Evolutionary conservation across 2,797 vertebrate genomes (phyloP).

Genomic region (Sitta carolinensis): DNA sequence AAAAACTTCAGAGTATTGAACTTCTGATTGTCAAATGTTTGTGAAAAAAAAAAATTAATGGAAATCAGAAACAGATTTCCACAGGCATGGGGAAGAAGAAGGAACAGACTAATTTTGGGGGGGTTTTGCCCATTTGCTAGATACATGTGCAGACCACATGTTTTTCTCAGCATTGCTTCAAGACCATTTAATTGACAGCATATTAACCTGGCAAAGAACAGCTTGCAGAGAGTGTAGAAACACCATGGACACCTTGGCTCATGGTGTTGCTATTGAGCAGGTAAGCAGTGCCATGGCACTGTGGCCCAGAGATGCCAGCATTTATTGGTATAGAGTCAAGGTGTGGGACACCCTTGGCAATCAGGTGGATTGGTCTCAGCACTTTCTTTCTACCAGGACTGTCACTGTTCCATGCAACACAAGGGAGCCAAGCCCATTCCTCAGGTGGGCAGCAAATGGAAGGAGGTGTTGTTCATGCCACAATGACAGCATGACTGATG

Average conservation of each 20-base stretch:
- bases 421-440: neutral
- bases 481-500: neutral
- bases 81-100: neutral
- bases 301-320: neutral
- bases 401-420: neutral
- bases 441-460: neutral
- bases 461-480: neutral
- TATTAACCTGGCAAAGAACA: neutral
- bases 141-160: neutral
- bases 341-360: neutral
- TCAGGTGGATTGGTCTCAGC: neutral
- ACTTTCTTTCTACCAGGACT: neutral
- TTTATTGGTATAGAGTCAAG: neutral
- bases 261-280: neutral
- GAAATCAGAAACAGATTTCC: neutral
- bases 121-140: neutral
- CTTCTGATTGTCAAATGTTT: neutral
- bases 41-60: neutral
- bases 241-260: neutral
- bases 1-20: neutral
- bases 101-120: neutral
- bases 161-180: neutral
- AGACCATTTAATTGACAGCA: neutral
- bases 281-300: neutral
- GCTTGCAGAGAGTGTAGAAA: neutral